Evolutionary conservation across 2,797 vertebrate species (phyloP), one percentile per base, ranked within the genome.

Genomic region (Halcyon badia): DNA sequence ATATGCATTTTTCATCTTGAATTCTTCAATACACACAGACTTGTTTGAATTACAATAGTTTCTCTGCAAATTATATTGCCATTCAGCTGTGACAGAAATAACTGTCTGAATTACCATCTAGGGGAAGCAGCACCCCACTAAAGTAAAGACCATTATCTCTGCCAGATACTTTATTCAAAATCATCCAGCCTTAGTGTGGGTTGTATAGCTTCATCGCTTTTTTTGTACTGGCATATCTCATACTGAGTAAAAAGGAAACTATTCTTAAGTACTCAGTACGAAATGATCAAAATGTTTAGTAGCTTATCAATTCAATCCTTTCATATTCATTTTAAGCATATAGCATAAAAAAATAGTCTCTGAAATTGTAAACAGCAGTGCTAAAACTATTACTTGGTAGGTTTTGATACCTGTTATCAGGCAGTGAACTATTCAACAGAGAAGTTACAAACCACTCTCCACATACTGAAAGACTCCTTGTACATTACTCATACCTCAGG

Each of bases 81-180:
- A 80, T 94, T 94, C 87, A 58, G 56, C 62, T 39, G 73, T 90
- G 82, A 95, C 87, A 96, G 62, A 96, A 96, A 90, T 91, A 91
- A 79, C 83, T 75, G 49, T 60, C 86, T 89, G 92, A 94, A 93
- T 89, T 94, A 86, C 72, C 82, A 58, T 35, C 54, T 83, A 92
- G 79, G 58, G 69, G 86, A 96, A 96, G 57, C 73, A 96, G 75
- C 25, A 39, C 91, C 83, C 73, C 71, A 54, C 41, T 83, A 25
- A 57, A 86, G 57, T 65, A 81, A 87, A 88, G 91, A 78, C 75
- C 89, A 91, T 94, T 90, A 90, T 89, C 60, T 41, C 90, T 92
- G 84, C 72, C 91, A 96, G 60, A 79, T 61, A 88, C 37, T 76
- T 87, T 66, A 89, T 89, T 96, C 91, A 95, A 88, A 96, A 84